Conservation (phyloP, 2,888 invertebrate genomes). For the Eristalis tenax region DNA sequence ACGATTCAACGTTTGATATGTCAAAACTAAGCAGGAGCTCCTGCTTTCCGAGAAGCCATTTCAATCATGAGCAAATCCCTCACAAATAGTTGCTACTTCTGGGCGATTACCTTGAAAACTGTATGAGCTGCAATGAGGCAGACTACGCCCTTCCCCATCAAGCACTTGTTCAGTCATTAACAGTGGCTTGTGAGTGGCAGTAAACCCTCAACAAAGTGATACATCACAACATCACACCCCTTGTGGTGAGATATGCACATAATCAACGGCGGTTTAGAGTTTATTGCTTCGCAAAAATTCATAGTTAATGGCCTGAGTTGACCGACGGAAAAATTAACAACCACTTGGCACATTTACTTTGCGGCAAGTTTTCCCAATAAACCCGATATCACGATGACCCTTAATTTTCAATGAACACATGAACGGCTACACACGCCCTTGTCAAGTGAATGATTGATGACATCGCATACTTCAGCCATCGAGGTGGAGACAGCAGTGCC, state of each 20-base stretch:
- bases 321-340: not conserved
- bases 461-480: not conserved
- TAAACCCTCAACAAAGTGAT: not conserved
- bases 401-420: conserved; percentile 41
- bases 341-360: conserved; percentile 5
- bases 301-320: not conserved
- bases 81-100: too few species aligned
- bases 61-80: too few species aligned
- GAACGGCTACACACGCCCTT: conserved; percentile 3
- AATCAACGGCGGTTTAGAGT: not conserved
- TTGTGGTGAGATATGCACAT: not conserved
- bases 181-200: not conserved
- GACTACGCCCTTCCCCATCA: not conserved
- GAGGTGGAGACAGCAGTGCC: not conserved
- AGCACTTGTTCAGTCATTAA: not conserved
- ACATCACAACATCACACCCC: not conserved
- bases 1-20: too few species aligned
- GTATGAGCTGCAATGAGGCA: too few species aligned
- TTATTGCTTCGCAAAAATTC: not conserved
- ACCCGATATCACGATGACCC: conserved; percentile 4
- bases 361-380: conserved; percentile 24
- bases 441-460: conserved; percentile 24
- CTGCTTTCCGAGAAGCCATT: too few species aligned
- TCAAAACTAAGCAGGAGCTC: too few species aligned
- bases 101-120: too few species aligned